Percentiles rank a stretch among this genome's conserved stretches.
Evolutionary conservation across 37 sponge, comb jelly and placozoan species (phyloP).

Genomic region (Hormiphora californensis): DNA sequence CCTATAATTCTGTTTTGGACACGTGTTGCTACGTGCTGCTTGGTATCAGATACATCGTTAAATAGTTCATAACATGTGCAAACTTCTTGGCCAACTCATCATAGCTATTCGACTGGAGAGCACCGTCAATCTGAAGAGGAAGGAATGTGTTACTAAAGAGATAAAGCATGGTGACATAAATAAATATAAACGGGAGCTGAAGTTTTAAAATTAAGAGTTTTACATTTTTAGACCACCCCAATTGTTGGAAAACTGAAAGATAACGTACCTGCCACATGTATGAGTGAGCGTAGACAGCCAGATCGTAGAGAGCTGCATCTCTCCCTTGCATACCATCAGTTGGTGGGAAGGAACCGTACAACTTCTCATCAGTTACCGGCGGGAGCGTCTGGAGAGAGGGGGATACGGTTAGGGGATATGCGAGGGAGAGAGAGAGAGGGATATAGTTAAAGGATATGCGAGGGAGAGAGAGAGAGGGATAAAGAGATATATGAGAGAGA

Average conservation of each 20-base stretch:
- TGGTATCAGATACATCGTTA: slow-evolving; percentile 35
- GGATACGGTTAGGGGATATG: too few relatives aligned
- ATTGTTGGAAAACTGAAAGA: not conserved
- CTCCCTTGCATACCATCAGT: slow-evolving; percentile 31
- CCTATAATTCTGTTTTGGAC: too few relatives aligned
- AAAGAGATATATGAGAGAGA: too few relatives aligned
- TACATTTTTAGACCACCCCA: not conserved
- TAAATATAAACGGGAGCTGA: too few relatives aligned
- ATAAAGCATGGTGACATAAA: not conserved
- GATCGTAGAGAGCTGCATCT: slow-evolving; percentile 47
- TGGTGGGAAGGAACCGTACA: slow-evolving; percentile 48
- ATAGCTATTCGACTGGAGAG: not conserved
- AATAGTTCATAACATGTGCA: slow-evolving; percentile 10
- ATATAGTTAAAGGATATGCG: too few relatives aligned
- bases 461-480: too few relatives aligned
- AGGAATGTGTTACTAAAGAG: not conserved
- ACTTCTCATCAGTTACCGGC: slow-evolving; percentile 46
- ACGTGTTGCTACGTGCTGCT: not conserved
- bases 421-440: too few relatives aligned
- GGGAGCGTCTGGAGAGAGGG: slow-evolving; percentile 46
- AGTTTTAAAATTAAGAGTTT: not conserved
- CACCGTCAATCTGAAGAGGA: slow-evolving; percentile 27
- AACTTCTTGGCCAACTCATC: slow-evolving; percentile 48
- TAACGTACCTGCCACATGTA: slow-evolving; percentile 30
- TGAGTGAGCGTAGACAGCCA: slow-evolving; percentile 30